Evolutionary conservation across 1,140 invertebrate genomes (phyloP), one percentile per base, ranked within the genome.

Genomic region (Caenorhabditis remanei): DNA sequence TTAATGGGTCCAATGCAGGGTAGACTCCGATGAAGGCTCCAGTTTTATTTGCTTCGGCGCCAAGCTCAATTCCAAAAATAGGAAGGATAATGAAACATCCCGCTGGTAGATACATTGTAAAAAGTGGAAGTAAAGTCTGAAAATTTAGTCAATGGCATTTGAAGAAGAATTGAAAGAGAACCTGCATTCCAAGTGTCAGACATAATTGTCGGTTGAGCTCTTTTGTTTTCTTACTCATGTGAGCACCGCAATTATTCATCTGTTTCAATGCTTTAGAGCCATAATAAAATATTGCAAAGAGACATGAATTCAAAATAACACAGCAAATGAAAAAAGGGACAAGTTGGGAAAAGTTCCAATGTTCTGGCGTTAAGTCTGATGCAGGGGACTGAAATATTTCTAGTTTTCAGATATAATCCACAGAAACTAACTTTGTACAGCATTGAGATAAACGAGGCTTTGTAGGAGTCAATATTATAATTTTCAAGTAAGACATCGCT

Each of bases 131-230:
- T 16, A 71, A 13, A 14, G 65, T 71, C 65, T 71, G 40, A 16
- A 40, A 65, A 40, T 13, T 63, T 1, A 13, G 61, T 8, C 24
- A 24, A 11, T 32, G 11, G 32, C 32, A 4, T 32, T 19, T 71
- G 16, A 71, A 71, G 14, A 71, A 43, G 3, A 19, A 8, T 46
- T 71, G 6, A 43, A 1, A 71, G 11, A 19, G 14, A 14, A 71
- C 65, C 65, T 71, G 65, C 5, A 71, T 71, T 71, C 65, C 65
- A 46, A 71, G 65, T 46, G 65, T 71, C 41, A 71, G 46, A n/a
- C 46, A 71, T 14, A 71, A 21, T n/a, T 71, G 65, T 2, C 65
- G 40, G 46, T 71, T 71, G 16, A 71, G 65, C 46, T 71, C 65
- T 71, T 46, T 71, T 8, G 65, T 71, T 19, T 71, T 71, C 4